A percentile compares a stretch with the other conserved stretches of the same genome.
Conservation (phyloP, 2,888 invertebrate species). For the Spilosoma lubricipeda region DNA sequence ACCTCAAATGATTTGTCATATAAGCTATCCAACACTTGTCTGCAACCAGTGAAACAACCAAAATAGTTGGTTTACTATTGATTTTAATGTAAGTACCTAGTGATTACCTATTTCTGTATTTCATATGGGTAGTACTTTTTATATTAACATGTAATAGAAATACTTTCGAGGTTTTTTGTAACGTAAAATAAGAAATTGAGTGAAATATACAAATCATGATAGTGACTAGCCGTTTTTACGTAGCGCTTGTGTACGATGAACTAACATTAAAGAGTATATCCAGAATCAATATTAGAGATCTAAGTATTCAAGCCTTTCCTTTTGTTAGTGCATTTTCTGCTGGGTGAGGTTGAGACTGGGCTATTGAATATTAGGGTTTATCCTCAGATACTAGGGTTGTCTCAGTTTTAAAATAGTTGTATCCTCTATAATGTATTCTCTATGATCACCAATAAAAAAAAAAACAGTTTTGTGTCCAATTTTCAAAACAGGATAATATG, state of each 20-base stretch:
- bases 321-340: slow-evolving; percentile 55
- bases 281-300: slow-evolving; percentile 43
- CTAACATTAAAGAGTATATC: slow-evolving; percentile 39
- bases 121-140: background rate
- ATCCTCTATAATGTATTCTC: background rate
- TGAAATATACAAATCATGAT: slow-evolving; percentile 24
- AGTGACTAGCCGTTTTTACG: slow-evolving; percentile 30
- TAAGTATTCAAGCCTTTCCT: slow-evolving; percentile 52
- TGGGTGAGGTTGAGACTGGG: slow-evolving; percentile 57
- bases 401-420: background rate
- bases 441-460: background rate
- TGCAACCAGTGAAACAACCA: too few relatives aligned
- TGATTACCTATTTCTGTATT: background rate
- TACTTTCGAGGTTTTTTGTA: background rate
- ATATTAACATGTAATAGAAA: background rate
- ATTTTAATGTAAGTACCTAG: too few relatives aligned
- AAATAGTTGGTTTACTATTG: too few relatives aligned
- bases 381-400: slow-evolving; percentile 41
- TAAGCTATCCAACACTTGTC: too few relatives aligned
- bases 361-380: slow-evolving; percentile 62
- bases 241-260: slow-evolving; percentile 29
- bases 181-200: slow-evolving; percentile 23
- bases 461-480: background rate
- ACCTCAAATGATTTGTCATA: too few relatives aligned
- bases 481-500: slow-evolving; percentile 2